Conservation (phyloP, 2,113 vertebrate species). For the chimpanzee (Pan troglodytes) region NHGRI_mPanTro3-v2.1_pri NC_072409.2:15530001-15530500, state of each 20-base stretch:
- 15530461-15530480: not conserved
- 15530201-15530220: not conserved
- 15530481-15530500: not conserved
- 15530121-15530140: constrained; percentile 31
- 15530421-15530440: not conserved
- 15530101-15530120: constrained; percentile 9
- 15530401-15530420: not conserved
- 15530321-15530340: constrained; percentile 26
- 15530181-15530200: not conserved
- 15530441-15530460: not conserved
- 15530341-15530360: constrained; percentile 12
- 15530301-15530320: not conserved
- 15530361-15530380: not conserved
- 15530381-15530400: constrained; percentile 11
- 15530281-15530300: not conserved
- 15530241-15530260: not conserved
- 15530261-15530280: not conserved
- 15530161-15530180: not conserved
- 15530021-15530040: not conserved
- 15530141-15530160: constrained; percentile 25
- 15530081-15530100: not conserved
- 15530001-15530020: not conserved
- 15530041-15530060: constrained; percentile 1
- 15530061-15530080: not conserved
- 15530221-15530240: constrained; percentile 3